Evolutionary conservation across 2,888 invertebrate genomes (phyloP).

Genomic region (Callyntrura sp.): DNA sequence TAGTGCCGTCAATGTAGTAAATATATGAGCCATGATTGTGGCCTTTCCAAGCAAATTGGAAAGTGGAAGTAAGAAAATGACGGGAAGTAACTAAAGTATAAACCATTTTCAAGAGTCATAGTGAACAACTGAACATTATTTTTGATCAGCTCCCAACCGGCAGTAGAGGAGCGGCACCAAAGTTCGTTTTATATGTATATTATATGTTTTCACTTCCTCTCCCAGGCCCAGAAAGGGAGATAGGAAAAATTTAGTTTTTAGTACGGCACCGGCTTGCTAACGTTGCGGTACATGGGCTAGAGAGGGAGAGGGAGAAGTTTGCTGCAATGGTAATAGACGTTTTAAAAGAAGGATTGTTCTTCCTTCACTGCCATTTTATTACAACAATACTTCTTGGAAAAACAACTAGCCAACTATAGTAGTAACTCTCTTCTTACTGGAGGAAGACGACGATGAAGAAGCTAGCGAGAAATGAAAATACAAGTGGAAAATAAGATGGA

Average conservation of each 20-base stretch:
- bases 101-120: conserved; percentile 56
- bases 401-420: not conserved
- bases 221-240: conserved; percentile 9
- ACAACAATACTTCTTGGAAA: conserved; percentile 49
- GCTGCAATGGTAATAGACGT: not conserved
- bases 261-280: conserved; percentile 34
- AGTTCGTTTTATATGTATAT: conserved; percentile 24
- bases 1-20: conserved; percentile 51
- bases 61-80: conserved; percentile 54
- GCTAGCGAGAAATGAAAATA: conserved; percentile 19
- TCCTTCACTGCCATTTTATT: conserved; percentile 40
- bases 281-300: conserved; percentile 36
- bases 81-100: conserved; percentile 53
- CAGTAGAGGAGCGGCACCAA: not conserved
- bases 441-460: not conserved
- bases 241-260: conserved; percentile 34
- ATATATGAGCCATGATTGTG: conserved; percentile 50
- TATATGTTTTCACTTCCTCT: conserved; percentile 40
- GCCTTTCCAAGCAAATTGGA: conserved; percentile 54
- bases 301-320: not conserved
- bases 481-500: conserved; percentile 37
- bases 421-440: not conserved
- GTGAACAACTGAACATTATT: conserved; percentile 19
- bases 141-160: conserved; percentile 30
- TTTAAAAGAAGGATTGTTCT: conserved; percentile 20